These are phyloP conservation scores for Crax fasciolata DNA, from an alignment of 2,797 vertebrate species.

Conservation along the genomic window DNA sequence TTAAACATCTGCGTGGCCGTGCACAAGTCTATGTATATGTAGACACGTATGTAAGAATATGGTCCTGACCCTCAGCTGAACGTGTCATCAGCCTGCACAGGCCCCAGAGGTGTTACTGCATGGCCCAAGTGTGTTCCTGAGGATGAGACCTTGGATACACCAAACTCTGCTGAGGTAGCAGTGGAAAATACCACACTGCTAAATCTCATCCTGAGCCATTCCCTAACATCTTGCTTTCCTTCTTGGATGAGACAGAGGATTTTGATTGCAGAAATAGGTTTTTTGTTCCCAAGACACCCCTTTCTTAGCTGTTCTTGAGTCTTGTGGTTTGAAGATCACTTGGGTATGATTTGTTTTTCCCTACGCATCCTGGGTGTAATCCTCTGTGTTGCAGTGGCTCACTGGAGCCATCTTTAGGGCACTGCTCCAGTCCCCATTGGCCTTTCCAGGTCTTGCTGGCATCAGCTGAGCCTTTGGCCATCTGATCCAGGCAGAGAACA, in stretches of 20 bases:
- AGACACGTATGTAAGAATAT: not conserved
- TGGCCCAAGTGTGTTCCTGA: not conserved
- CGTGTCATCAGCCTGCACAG: not conserved
- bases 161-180: accelerated
- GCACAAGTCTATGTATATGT: not conserved
- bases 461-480: not conserved
- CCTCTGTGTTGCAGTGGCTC: not conserved
- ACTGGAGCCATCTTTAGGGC: not conserved
- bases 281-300: not conserved
- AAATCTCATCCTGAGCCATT: not conserved
- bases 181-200: not conserved
- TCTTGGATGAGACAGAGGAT: not conserved
- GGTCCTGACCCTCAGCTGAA: not conserved
- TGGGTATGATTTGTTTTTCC: not conserved
- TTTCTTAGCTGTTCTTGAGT: not conserved
- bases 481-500: not conserved
- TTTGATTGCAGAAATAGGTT: not conserved
- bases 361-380: accelerated
- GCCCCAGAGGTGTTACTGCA: not conserved
- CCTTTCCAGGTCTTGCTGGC: not conserved
- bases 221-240: not conserved
- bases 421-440: not conserved
- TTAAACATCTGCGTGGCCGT: not conserved
- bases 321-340: not conserved
- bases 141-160: not conserved